Percentiles rank a stretch among this genome's conserved stretches.
phyloP scores from a whole-genome alignment of 2,888 invertebrate genomes.

The Epirrhoe alternata region DNA sequence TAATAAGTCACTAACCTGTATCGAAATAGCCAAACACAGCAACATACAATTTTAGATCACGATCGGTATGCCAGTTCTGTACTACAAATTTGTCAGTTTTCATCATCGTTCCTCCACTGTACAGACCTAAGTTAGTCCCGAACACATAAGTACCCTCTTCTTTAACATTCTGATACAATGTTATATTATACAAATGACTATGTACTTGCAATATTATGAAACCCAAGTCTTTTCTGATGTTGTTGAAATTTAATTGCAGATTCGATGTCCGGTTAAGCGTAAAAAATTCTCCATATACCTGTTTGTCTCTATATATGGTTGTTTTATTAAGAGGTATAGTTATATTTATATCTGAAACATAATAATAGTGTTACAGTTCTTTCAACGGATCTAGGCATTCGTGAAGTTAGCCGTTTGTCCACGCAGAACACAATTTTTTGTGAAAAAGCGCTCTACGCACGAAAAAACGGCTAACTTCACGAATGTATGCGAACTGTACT shows the following conservation, averaged over 20 bases:
- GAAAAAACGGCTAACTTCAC: too few species aligned
- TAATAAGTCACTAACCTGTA: conserved; percentile 67
- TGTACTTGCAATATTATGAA: conserved; percentile 89
- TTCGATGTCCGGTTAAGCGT: conserved; percentile 57
- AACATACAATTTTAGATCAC: conserved; percentile 69
- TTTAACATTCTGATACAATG: conserved; percentile 75
- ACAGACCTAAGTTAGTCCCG: conserved; percentile 87
- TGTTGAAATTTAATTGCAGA: conserved; percentile 67
- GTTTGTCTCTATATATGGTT: conserved; percentile 55
- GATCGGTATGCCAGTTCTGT: conserved; percentile 65
- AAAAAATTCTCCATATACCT: conserved; percentile 62
- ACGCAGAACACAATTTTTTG: too few species aligned
- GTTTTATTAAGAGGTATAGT: conserved; percentile 65
- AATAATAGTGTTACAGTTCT: not conserved
- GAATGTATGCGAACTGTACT: too few species aligned
- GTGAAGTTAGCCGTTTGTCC: too few species aligned
- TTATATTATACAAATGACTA: conserved; percentile 83
- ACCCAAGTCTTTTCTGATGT: conserved; percentile 73
- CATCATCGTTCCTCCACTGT: conserved; percentile 52
- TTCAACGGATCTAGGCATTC: too few species aligned
- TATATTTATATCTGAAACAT: conserved; percentile 63
- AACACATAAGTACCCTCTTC: conserved; percentile 63
- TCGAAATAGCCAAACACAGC: conserved; percentile 81
- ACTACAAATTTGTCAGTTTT: conserved; percentile 67
- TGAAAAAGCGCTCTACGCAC: too few species aligned